A percentile compares a stretch with the other conserved stretches of the same genome.
These are phyloP conservation scores for Hyla sarda DNA, from an alignment of 2,113 vertebrate species.

Conservation along the genomic window DNA sequence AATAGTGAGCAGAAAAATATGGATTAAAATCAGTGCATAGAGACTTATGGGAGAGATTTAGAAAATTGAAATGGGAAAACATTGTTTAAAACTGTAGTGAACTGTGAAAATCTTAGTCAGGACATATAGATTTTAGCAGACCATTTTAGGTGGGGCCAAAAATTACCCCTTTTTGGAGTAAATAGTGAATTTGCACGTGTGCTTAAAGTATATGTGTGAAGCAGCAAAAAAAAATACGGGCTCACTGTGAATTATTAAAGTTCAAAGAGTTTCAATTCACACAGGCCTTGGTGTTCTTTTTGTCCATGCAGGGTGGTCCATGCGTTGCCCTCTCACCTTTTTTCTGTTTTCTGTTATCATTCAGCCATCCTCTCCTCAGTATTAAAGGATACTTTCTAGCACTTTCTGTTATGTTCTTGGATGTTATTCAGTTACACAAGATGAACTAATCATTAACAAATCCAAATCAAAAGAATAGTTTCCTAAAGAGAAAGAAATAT, in stretches of 20 bases:
- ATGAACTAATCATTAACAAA: neutral
- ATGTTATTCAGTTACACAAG: neutral
- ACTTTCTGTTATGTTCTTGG: neutral
- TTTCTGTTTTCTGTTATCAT: neutral
- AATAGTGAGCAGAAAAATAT: no score
- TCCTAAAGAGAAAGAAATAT: neutral
- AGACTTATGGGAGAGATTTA: no score
- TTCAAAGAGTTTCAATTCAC: neutral
- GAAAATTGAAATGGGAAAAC: no score
- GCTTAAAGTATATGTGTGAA: neutral
- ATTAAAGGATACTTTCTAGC: neutral
- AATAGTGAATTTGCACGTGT: neutral
- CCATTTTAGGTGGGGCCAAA: neutral
- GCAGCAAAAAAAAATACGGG: neutral
- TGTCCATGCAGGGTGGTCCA: neutral
- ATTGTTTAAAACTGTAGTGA: no score
- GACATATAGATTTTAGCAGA: no score
- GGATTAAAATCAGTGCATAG: no score
- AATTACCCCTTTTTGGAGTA: neutral
- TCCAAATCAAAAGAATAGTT: neutral
- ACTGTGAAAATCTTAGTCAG: no score
- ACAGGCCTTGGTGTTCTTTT: neutral
- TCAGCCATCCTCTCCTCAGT: neutral
- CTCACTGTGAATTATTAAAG: neutral
- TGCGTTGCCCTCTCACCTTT: neutral